These are phyloP conservation scores for Acrocephalus scirpaceus DNA, from an alignment of 2,797 vertebrate genomes.

Conservation along the genomic window DNA sequence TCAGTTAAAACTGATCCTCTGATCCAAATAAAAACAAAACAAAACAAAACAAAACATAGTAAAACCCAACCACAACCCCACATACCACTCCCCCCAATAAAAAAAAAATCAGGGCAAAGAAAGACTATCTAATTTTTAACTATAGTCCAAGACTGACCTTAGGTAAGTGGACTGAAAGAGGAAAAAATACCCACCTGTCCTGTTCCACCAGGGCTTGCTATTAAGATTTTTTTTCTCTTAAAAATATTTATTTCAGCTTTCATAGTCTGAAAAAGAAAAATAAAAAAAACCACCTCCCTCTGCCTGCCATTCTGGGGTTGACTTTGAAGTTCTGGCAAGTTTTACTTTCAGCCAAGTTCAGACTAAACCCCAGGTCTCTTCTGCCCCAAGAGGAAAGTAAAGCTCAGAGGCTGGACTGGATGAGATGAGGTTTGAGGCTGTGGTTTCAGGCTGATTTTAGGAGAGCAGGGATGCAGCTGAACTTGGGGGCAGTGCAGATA, in stretches of 20 bases:
- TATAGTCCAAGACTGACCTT: not conserved
- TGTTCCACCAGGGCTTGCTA: not conserved
- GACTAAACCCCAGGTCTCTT: not conserved
- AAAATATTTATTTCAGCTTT: not conserved
- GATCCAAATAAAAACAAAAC: too few species aligned
- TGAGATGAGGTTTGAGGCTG: not conserved
- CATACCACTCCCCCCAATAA: fast-evolving
- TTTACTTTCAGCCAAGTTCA: not conserved
- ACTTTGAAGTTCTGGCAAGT: not conserved
- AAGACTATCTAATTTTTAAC: not conserved
- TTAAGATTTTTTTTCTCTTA: not conserved
- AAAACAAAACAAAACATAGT: not conserved
- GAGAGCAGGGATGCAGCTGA: not conserved
- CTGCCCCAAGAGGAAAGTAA: not conserved
- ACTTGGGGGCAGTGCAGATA: not conserved
- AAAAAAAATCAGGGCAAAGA: not conserved
- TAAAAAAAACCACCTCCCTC: fast-evolving
- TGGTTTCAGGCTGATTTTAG: not conserved
- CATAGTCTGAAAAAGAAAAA: not conserved
- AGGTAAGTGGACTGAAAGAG: not conserved
- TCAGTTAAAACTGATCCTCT: too few species aligned
- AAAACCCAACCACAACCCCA: not conserved
- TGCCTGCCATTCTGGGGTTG: not conserved
- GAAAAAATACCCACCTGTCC: not conserved
- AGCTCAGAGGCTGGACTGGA: not conserved